Evolutionary conservation across 2,888 invertebrate species (phyloP).

Genomic region (Dorcus parallelipipedus): DNA sequence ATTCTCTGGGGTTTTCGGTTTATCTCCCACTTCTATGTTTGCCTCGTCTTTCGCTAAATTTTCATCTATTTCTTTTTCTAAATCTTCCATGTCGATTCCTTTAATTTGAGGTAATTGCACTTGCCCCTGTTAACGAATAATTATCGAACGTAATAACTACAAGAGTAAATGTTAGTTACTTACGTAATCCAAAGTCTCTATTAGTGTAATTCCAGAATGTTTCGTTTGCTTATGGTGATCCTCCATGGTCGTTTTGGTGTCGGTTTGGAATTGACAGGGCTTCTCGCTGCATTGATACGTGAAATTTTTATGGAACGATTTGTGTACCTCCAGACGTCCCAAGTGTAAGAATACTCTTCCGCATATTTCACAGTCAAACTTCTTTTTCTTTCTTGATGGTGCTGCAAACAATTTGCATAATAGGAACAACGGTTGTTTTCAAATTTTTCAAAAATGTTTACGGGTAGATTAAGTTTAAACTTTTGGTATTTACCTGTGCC

Average conservation of each 20-base stretch:
- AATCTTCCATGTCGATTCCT: constrained; percentile 2
- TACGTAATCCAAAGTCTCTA: constrained; percentile 44
- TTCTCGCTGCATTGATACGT: constrained; percentile 55
- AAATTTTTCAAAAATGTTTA: neutral
- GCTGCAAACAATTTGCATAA: neutral
- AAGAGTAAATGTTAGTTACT: constrained; percentile 7
- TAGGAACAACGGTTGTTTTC: neutral
- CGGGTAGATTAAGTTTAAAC: too few species aligned
- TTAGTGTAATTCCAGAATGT: constrained; percentile 55
- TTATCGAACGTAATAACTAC: neutral
- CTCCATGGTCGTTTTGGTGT: constrained; percentile 52
- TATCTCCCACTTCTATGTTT: neutral
- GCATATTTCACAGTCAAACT: constrained; percentile 54
- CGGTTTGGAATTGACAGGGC: constrained; percentile 37
- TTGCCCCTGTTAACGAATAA: constrained; percentile 21
- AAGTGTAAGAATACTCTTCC: constrained; percentile 53
- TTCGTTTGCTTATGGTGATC: constrained; percentile 56
- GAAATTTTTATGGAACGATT: constrained; percentile 60
- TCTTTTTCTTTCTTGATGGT: constrained; percentile 23
- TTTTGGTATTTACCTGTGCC: constrained; percentile 12
- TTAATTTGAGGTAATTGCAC: constrained; percentile 20
- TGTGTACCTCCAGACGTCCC: constrained; percentile 53
- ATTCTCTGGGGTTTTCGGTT: neutral
- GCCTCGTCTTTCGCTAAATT: neutral
- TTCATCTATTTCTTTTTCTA: neutral